Evolutionary conservation across 2,888 invertebrate species (phyloP).

Genomic region (Bombyx huttoni): DNA sequence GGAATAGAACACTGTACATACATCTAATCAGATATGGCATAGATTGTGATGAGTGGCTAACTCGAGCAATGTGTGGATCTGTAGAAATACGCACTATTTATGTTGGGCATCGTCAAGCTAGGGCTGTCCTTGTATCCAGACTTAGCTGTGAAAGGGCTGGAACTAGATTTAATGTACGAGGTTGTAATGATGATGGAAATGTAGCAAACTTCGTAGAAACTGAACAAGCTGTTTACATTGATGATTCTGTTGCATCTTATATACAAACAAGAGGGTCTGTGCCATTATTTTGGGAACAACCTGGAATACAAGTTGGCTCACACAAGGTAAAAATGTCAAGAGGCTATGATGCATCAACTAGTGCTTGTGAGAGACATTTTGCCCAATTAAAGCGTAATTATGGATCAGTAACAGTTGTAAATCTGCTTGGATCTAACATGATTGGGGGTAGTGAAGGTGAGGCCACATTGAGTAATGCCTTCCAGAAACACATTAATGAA

Average conservation of each 20-base stretch:
- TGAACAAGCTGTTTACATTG: constrained; percentile 95
- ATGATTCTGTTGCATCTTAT: constrained; percentile 91
- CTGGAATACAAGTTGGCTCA: constrained; percentile 97
- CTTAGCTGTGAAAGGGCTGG: constrained; percentile 98
- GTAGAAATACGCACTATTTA: constrained; percentile 99
- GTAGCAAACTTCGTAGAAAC: constrained; percentile 99
- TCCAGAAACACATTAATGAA: constrained; percentile 89
- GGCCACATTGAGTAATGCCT: constrained; percentile 93
- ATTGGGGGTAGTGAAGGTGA: constrained; percentile 98
- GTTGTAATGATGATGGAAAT: constrained; percentile 99
- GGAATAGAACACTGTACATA: constrained; percentile 97
- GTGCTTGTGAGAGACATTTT: constrained; percentile 94
- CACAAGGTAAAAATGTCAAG: constrained; percentile 98
- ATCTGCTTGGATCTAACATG: constrained; percentile 90
- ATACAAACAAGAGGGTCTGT: constrained; percentile 96
- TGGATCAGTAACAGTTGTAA: constrained; percentile 92
- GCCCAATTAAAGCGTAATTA: constrained; percentile 88
- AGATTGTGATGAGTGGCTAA: constrained; percentile 90
- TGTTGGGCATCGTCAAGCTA: constrained; percentile 93
- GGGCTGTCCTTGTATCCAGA: constrained; percentile 95
- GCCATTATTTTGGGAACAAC: constrained; percentile 99
- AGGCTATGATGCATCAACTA: constrained; percentile 93
- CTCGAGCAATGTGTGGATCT: constrained; percentile 97
- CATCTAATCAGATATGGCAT: constrained; percentile 94
- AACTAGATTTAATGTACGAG: constrained; percentile 97